These are phyloP conservation scores for Megaustenia siamemsis DNA, from an alignment of 2,888 invertebrate species.

Conservation along the genomic window DNA sequence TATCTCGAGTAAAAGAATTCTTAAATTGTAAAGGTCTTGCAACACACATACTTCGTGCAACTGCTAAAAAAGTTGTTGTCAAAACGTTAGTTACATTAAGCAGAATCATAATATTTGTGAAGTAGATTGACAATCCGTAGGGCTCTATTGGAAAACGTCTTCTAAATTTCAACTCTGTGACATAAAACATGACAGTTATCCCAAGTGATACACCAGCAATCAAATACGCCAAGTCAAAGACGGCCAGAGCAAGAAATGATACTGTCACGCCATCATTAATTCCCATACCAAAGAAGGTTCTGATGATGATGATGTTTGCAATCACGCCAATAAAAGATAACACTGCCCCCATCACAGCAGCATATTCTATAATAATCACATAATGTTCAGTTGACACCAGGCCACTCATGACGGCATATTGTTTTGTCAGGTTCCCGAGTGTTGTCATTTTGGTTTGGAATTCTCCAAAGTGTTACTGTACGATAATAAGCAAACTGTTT, in stretches of 20 bases:
- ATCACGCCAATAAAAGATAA: conserved; percentile 4
- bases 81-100: conserved; percentile 6
- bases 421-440: neutral
- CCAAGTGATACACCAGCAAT: neutral
- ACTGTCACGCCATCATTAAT: conserved; percentile 29
- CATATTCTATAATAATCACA: neutral
- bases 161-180: neutral
- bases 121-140: neutral
- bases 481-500: too few relatives aligned
- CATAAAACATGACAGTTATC: neutral
- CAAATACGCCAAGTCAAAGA: conserved; percentile 4
- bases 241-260: conserved; percentile 11
- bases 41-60: conserved; percentile 12
- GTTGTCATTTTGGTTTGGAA: neutral
- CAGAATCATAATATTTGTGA: conserved; percentile 8
- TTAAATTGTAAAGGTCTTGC: conserved; percentile 34
- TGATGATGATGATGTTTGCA: conserved; percentile 37
- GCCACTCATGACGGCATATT: neutral
- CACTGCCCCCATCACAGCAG: neutral
- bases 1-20: conserved; percentile 6
- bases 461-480: too few relatives aligned
- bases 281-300: conserved; percentile 6
- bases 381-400: neutral
- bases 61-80: conserved; percentile 5
- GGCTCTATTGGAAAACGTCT: conserved; percentile 3